Conservation (phyloP, 2,797 vertebrate genomes). For the Passerculus sandwichensis region DNA sequence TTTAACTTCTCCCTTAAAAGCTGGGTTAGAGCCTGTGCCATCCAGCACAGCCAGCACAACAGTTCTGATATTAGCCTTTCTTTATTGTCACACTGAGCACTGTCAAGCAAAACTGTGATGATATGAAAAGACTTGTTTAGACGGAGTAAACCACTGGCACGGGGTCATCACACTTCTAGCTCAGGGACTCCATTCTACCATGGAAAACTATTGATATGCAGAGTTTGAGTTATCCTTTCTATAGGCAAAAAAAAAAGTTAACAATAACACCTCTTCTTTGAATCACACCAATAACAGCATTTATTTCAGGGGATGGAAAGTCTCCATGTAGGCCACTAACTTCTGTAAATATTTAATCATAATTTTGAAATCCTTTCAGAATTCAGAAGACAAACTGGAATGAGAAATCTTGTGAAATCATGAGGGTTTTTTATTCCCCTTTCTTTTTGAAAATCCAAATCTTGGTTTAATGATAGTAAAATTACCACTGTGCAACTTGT, state of each 20-base stretch:
- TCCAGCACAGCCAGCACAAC: not conserved
- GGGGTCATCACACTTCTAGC: not conserved
- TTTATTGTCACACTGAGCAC: not conserved
- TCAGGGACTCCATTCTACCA: not conserved
- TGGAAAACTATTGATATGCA: not conserved
- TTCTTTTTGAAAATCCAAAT: not conserved
- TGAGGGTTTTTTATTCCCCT: accelerated
- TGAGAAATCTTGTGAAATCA: not conserved
- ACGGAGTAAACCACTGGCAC: not conserved
- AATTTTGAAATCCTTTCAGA: not conserved
- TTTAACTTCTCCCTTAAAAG: not conserved
- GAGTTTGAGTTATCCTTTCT: not conserved
- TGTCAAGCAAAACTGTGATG: not conserved
- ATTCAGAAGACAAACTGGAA: not conserved
- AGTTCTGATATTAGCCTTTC: not conserved
- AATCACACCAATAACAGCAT: not conserved
- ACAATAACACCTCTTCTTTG: not conserved
- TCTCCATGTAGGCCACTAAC: not conserved
- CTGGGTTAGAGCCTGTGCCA: not conserved
- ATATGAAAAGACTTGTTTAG: not conserved
- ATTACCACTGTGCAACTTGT: not conserved
- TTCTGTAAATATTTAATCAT: not conserved
- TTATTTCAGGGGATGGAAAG: not conserved
- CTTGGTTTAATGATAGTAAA: slow-evolving; percentile 37
- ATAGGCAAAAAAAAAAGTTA: not conserved